Evolutionary conservation across 2,797 vertebrate species (phyloP).

Genomic region (Limnodromus scolopaceus): DNA sequence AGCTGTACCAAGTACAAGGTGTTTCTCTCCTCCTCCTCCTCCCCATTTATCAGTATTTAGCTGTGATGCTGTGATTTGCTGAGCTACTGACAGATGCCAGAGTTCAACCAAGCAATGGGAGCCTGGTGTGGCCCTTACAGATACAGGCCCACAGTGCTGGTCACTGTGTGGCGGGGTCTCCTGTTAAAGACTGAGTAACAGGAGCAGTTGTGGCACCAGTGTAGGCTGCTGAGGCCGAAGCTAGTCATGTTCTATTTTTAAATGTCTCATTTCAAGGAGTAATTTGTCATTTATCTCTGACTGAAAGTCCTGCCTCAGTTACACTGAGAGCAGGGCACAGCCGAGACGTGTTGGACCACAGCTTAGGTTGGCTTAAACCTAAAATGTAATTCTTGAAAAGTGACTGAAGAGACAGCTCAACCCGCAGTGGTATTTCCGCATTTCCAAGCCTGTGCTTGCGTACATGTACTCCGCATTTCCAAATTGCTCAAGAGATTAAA

Average conservation of each 20-base stretch:
- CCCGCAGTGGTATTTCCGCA: not conserved
- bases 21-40: not conserved
- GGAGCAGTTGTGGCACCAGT: not conserved
- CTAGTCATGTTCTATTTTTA: not conserved
- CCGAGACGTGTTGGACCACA: not conserved
- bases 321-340: not conserved
- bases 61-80: not conserved
- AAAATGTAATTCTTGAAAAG: not conserved
- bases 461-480: not conserved
- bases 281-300: not conserved
- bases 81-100: not conserved
- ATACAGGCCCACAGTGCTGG: not conserved
- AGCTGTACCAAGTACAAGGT: constrained; percentile 49
- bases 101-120: not conserved
- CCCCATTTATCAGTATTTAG: not conserved
- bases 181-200: not conserved
- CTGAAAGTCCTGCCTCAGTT: not conserved
- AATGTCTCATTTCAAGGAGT: not conserved
- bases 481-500: constrained; percentile 17
- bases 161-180: not conserved
- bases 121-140: not conserved
- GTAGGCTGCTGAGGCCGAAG: not conserved
- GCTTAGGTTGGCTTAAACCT: not conserved
- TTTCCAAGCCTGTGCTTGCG: not conserved
- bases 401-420: not conserved